Percentiles rank a stretch among this genome's conserved stretches.
Conservation (phyloP, 2,113 vertebrate species). For the Chloropsis cyanopogon region DNA sequence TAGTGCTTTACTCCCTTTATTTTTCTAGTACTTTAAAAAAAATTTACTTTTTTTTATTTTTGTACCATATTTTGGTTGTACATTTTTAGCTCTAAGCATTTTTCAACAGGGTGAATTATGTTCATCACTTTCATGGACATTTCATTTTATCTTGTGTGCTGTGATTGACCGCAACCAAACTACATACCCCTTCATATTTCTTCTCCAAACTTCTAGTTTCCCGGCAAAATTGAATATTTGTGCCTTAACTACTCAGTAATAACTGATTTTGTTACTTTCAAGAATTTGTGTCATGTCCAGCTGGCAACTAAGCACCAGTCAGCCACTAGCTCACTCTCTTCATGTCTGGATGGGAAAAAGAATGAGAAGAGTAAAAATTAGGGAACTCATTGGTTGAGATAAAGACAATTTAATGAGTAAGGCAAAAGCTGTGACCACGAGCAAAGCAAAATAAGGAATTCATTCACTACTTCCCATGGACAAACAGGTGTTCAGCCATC, state of each 20-base stretch:
- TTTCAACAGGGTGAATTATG: neutral
- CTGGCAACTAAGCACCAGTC: neutral
- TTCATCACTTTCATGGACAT: neutral
- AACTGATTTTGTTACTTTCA: neutral
- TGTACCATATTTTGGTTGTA: neutral
- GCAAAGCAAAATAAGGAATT: neutral
- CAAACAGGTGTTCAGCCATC: neutral
- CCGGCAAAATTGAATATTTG: neutral
- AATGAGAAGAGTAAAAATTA: neutral
- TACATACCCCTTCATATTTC: neutral
- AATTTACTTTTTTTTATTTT: neutral
- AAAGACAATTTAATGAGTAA: neutral
- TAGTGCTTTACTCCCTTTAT: neutral
- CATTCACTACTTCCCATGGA: neutral
- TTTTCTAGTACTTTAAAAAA: neutral
- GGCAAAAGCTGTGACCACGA: neutral
- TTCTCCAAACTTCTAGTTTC: neutral
- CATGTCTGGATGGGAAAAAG: neutral
- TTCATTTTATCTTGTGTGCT: neutral
- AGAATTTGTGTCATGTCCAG: neutral
- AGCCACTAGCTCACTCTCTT: neutral
- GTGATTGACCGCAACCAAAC: neutral
- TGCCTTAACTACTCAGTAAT: neutral
- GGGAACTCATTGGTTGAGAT: neutral
- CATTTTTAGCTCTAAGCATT: neutral